Percentiles rank a stretch among this genome's conserved stretches.
Evolutionary conservation across 2,113 vertebrate species (phyloP).

Genomic region (Picathartes gymnocephalus): DNA sequence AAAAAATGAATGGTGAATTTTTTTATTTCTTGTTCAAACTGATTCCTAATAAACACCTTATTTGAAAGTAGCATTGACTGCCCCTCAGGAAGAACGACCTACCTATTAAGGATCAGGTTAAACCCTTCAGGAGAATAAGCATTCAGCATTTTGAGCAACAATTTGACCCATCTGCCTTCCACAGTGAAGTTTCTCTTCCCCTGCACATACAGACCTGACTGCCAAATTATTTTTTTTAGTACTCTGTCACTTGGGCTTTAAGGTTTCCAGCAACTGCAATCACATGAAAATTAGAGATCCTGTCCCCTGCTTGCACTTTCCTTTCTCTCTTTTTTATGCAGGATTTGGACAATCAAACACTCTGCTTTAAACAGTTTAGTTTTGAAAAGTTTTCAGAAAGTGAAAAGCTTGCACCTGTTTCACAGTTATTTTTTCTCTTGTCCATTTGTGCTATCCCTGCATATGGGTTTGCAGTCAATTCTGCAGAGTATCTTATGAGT

Average conservation of each 20-base stretch:
- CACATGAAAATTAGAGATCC: background rate
- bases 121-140: background rate
- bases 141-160: background rate
- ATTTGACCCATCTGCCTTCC: background rate
- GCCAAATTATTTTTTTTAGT: background rate
- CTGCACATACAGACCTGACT: background rate
- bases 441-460: background rate
- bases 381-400: background rate
- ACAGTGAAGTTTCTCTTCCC: background rate
- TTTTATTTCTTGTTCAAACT: background rate
- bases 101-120: background rate
- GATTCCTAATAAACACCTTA: background rate
- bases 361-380: background rate
- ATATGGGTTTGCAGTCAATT: background rate
- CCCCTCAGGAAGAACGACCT: background rate
- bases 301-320: background rate
- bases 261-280: background rate
- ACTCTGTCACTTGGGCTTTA: background rate
- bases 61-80: background rate
- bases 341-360: background rate
- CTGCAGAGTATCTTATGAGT: background rate
- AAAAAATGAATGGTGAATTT: background rate
- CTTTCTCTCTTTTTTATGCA: background rate
- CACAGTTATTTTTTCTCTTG: background rate
- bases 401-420: background rate